phyloP scores from a whole-genome alignment of 2,113 vertebrate genomes.

The Polypterus bichir region DNA sequence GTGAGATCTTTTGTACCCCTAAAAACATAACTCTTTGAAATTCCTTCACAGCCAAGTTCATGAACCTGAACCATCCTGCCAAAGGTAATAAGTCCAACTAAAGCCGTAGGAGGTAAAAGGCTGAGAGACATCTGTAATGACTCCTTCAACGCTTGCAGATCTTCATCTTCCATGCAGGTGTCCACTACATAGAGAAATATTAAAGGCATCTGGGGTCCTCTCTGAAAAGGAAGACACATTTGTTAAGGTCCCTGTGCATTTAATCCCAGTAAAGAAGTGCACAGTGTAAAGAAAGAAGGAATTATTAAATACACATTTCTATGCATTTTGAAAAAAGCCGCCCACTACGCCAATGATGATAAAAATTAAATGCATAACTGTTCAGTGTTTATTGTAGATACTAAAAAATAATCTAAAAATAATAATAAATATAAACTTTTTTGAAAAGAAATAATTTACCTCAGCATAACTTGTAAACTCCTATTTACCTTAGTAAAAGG shows the following conservation, averaged over 20 bases:
- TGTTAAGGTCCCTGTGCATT: too few species aligned
- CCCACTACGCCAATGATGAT: not conserved
- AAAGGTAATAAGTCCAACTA: constrained; percentile 93
- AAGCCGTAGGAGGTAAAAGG: constrained; percentile 78
- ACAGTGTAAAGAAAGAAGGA: too few species aligned
- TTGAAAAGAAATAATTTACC: too few species aligned
- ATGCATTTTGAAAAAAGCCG: too few species aligned
- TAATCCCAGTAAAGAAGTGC: too few species aligned
- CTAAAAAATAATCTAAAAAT: too few species aligned
- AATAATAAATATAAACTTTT: too few species aligned
- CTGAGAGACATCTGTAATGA: constrained; percentile 96
- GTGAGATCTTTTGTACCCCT: constrained; percentile 87
- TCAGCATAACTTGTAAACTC: too few species aligned
- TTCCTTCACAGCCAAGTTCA: constrained; percentile 90
- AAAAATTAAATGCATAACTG: constrained; percentile 1
- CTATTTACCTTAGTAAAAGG: too few species aligned
- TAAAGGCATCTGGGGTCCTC: constrained; percentile 91
- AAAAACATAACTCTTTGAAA: constrained; percentile 96
- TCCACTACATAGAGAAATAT: constrained; percentile 96
- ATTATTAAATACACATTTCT: too few species aligned
- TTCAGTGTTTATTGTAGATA: not conserved
- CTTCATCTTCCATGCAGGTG: constrained; percentile 97
- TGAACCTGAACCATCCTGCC: constrained; percentile 96
- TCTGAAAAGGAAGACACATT: constrained; percentile 34
- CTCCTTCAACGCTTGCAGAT: constrained; percentile 90